Base-by-base conservation (phyloP, 53 echinoderm and acorn worm species). In the Holothuria leucospilota region DNA sequence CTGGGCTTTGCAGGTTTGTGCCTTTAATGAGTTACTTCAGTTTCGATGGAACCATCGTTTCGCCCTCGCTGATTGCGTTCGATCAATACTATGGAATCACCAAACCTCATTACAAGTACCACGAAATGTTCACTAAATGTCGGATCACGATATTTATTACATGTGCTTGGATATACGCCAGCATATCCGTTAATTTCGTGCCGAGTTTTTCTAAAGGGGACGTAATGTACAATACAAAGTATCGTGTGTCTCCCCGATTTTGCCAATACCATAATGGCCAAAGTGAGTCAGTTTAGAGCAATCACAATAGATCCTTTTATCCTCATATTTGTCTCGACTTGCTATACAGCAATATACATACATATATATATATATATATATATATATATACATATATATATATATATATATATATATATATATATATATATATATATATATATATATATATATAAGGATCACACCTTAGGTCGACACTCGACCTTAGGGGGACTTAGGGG, bases 21-120 rank as follows among this genome's bases (percentile, higher is more conserved):
- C n/a, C 46, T 77, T 23, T 49, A 10, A 77, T 77, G 77, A 80
- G 80, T 18, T 80, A 80, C 61, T 59, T 80, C 34, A 80, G 56
- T 29, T 80, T 80, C 21, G 62, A 62, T 30, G 80, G 80, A 29
- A 80, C 80, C 80, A 80, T 53, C 15, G 71, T 90, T 59, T 78
- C 90, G 1, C 63, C 79, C 13, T 85, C 80, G 2, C 68, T 90
- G 10, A 90, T 90, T 64, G 90, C 90, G 12, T 85, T 90, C 41
- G 85, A 90, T 51, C 51, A 85, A 39, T 85, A 62, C 29, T 80
- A 85, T 70, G 80, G 78, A 23, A 85, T 90, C 14, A 78, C 78
- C 21, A 56, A 61, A 80, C 60, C 80, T 28, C 59, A 90, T 12
- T 23, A 90, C 85, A 64, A 85, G 29, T 91, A 87, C 69, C 77